phyloP scores from a whole-genome alignment of 2,113 vertebrate genomes.

The Ceyx cyanopectus region DNA sequence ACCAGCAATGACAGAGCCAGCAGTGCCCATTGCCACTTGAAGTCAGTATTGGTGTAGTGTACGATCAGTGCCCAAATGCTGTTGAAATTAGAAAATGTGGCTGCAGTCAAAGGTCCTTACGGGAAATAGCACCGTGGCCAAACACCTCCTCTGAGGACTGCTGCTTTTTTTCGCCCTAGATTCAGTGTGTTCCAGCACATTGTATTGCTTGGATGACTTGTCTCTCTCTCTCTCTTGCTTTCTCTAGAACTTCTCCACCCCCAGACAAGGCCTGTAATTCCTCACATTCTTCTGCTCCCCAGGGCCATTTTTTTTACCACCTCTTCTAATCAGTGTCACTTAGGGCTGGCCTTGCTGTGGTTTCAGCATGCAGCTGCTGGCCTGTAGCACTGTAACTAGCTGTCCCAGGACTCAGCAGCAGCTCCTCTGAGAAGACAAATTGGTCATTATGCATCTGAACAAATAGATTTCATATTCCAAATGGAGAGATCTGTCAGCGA shows the following conservation, averaged over 20 bases:
- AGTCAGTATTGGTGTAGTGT: background rate
- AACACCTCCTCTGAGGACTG: background rate
- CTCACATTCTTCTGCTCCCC: background rate
- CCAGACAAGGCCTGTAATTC: background rate
- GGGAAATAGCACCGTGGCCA: background rate
- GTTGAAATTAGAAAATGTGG: background rate
- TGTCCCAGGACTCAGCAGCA: conserved; percentile 53
- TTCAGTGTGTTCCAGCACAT: background rate
- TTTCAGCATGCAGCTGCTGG: background rate
- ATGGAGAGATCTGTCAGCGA: conserved; percentile 68
- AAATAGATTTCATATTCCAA: conserved; percentile 73
- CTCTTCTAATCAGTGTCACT: background rate
- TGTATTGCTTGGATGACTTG: rapidly evolving
- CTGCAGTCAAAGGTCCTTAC: background rate
- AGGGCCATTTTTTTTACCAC: background rate
- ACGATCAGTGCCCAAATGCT: background rate
- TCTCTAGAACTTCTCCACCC: background rate
- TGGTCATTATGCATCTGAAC: conserved; percentile 73
- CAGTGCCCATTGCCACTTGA: background rate
- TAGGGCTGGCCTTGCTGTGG: background rate
- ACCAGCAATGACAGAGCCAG: background rate
- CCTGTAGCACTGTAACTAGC: background rate
- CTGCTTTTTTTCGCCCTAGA: background rate
- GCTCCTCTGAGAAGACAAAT: conserved; percentile 62
- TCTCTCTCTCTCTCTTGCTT: background rate